A percentile compares a stretch with the other conserved stretches of the same genome.
These are phyloP conservation scores for Eulemur mongoz DNA, from an alignment of 2,797 vertebrate species.

Conservation along the genomic window DNA sequence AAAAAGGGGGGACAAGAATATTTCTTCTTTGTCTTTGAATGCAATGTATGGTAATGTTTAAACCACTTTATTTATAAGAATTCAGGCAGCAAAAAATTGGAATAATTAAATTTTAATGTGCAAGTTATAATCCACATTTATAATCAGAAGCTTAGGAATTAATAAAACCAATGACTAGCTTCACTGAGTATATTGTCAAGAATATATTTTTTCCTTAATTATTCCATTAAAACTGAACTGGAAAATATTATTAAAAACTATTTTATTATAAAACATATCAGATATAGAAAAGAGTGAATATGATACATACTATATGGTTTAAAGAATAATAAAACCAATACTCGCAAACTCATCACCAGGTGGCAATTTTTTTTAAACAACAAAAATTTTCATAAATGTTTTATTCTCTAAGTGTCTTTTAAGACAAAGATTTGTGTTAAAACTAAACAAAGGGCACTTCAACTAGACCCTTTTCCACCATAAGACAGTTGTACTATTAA, in stretches of 20 bases:
- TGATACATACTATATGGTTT: background rate
- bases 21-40: constrained; percentile 5
- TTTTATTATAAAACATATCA: constrained; percentile 17
- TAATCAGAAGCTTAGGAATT: background rate
- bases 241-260: constrained; percentile 35
- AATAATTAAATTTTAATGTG: constrained; percentile 20
- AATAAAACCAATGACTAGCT: background rate
- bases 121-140: constrained; percentile 59
- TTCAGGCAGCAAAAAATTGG: background rate
- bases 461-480: background rate
- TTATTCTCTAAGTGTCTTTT: constrained; percentile 52
- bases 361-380: constrained; percentile 49
- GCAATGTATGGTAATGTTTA: background rate
- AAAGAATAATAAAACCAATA: constrained; percentile 14
- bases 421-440: constrained; percentile 29
- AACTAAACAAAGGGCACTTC: background rate
- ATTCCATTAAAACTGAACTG: background rate
- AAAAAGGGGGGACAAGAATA: constrained; percentile 9
- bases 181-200: constrained; percentile 36
- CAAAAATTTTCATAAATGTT: constrained; percentile 72
- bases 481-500: background rate
- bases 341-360: background rate
- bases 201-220: constrained; percentile 51
- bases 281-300: background rate
- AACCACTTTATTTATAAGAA: constrained; percentile 38